phyloP scores from a whole-genome alignment of 2,113 vertebrate genomes.

The Paradoxurus hermaphroditus region DNA sequence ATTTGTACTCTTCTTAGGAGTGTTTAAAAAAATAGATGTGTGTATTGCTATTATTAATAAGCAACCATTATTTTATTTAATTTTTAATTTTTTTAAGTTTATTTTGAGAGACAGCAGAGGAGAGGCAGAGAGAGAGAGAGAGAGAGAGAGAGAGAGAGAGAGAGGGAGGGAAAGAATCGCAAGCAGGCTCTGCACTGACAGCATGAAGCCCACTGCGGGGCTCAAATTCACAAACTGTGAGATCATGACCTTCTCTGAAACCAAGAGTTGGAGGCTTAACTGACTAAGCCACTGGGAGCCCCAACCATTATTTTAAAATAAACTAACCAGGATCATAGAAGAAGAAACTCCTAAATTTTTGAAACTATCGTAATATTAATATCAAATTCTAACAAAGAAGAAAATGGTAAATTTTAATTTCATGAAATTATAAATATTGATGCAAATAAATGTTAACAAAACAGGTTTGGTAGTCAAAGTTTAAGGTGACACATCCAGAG shows the following conservation, averaged over 20 bases:
- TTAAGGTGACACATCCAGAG: neutral
- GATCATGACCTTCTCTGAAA: too few relatives aligned
- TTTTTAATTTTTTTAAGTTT: too few relatives aligned
- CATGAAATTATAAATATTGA: neutral
- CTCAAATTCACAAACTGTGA: too few relatives aligned
- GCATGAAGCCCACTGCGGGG: too few relatives aligned
- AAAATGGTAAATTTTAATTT: conserved; percentile 14
- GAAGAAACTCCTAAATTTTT: neutral
- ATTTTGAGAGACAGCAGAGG: too few relatives aligned
- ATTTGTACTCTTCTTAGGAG: neutral
- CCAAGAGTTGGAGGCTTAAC: too few relatives aligned
- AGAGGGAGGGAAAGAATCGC: too few relatives aligned
- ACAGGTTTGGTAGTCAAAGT: conserved; percentile 20
- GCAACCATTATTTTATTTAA: neutral
- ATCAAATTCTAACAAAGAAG: conserved; percentile 7
- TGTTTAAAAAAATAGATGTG: neutral
- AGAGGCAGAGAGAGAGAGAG: too few relatives aligned
- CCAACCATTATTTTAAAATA: neutral
- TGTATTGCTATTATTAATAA: conserved; percentile 22
- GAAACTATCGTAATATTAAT: neutral
- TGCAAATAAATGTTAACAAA: conserved; percentile 3
- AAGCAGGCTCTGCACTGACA: too few relatives aligned
- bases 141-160: too few relatives aligned
- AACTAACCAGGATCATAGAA: neutral
- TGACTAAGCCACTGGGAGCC: too few relatives aligned